Evolutionary conservation across 2,113 vertebrate species (phyloP).

Genomic region (Chauna torquata): DNA sequence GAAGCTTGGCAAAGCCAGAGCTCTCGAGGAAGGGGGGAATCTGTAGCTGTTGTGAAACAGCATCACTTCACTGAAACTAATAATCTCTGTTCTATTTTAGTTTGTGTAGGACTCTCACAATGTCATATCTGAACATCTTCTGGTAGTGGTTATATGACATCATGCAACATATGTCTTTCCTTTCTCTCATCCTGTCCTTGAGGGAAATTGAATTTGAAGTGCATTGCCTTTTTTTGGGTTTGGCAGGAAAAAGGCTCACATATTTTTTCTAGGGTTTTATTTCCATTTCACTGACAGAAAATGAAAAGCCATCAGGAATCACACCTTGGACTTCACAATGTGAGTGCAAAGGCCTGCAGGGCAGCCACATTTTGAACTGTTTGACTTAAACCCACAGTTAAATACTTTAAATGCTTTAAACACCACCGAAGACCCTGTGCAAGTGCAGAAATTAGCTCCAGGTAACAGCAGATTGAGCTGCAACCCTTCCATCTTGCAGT

Average conservation of each 20-base stretch:
- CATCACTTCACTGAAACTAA: not conserved
- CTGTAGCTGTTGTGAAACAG: not conserved
- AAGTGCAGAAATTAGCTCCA: slow-evolving; percentile 45
- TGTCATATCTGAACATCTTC: not conserved
- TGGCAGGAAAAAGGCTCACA: not conserved
- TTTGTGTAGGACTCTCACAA: not conserved
- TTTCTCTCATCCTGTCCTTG: not conserved
- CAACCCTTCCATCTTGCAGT: not conserved
- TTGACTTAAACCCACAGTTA: not conserved
- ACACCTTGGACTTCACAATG: not conserved
- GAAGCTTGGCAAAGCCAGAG: not conserved
- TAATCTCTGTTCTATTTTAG: not conserved
- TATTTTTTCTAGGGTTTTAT: not conserved
- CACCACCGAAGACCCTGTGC: not conserved
- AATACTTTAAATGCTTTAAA: not conserved
- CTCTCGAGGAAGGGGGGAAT: not conserved
- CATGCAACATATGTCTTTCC: not conserved
- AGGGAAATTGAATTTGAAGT: not conserved
- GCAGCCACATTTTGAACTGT: not conserved
- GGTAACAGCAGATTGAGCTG: not conserved
- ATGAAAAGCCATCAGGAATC: not conserved
- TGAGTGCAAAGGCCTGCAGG: not conserved
- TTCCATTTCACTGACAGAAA: not conserved
- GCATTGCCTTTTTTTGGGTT: not conserved
- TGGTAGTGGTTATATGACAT: not conserved